Conservation (phyloP, 2,113 vertebrate genomes). For the Mesembrinibis cayennensis region DNA sequence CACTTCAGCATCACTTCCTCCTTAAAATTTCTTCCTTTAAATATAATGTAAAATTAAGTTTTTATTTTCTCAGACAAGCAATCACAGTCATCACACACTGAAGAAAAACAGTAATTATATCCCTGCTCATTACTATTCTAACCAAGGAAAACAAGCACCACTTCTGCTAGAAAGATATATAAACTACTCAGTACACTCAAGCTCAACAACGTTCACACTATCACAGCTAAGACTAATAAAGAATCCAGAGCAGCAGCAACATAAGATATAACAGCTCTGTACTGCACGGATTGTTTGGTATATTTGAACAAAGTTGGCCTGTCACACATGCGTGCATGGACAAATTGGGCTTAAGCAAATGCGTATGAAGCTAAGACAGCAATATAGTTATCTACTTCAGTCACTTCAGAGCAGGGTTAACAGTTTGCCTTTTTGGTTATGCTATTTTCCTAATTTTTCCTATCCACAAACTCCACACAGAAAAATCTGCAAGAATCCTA, state of each 20-base stretch:
- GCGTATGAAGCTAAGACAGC: background rate
- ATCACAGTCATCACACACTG: background rate
- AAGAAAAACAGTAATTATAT: background rate
- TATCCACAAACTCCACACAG: background rate
- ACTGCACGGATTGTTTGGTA: background rate
- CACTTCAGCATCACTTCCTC: background rate
- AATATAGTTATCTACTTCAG: background rate
- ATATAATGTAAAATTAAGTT: background rate
- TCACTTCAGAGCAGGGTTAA: background rate
- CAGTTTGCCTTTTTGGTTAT: background rate
- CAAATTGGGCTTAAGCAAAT: background rate
- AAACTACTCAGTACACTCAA: background rate
- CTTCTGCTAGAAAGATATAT: background rate
- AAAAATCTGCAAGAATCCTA: background rate
- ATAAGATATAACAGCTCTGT: background rate
- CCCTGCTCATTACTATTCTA: background rate
- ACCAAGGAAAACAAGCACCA: background rate
- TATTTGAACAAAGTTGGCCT: background rate
- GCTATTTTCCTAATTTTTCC: background rate
- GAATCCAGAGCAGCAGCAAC: background rate
- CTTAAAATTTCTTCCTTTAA: background rate
- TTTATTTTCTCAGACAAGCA: background rate
- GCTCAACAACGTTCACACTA: background rate
- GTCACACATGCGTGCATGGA: background rate
- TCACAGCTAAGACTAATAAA: background rate